Evolutionary conservation across 2,797 vertebrate genomes (phyloP).

Genomic region (Coilia nasus): DNA sequence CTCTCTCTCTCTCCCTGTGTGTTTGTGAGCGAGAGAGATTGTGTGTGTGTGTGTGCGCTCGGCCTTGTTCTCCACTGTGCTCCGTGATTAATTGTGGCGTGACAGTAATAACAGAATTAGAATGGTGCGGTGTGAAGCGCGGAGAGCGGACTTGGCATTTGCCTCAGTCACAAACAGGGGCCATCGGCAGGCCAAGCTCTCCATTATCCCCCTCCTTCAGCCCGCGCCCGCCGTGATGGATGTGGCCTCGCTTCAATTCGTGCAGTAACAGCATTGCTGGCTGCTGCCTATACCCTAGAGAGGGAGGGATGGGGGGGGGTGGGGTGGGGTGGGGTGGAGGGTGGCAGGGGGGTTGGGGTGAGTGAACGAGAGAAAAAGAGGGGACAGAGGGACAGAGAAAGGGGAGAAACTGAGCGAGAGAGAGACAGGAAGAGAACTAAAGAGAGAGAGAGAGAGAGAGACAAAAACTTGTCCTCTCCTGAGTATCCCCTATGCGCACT

Average conservation of each 20-base stretch:
- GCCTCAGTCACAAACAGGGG: conserved; percentile 43
- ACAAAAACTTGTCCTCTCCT: conserved; percentile 22
- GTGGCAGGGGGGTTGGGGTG: conserved; percentile 12
- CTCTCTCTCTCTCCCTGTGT: neutral
- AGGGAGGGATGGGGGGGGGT: neutral
- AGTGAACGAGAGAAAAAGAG: conserved; percentile 18
- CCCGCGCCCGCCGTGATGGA: conserved; percentile 41
- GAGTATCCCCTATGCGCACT: conserved; percentile 5
- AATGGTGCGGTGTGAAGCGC: conserved; percentile 62
- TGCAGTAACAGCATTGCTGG: conserved; percentile 46
- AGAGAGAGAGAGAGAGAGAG: neutral
- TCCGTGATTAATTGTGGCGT: conserved; percentile 46
- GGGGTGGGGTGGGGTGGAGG: neutral
- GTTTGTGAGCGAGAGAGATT: neutral
- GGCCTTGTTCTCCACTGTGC: conserved; percentile 26
- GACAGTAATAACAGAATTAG: conserved; percentile 81
- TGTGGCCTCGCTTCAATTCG: conserved; percentile 45
- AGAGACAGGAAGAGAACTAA: neutral
- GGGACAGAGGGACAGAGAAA: neutral
- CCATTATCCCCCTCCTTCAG: conserved; percentile 37
- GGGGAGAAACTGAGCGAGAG: neutral
- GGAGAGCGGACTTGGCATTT: conserved; percentile 44
- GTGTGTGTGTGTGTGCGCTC: neutral
- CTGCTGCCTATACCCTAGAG: conserved; percentile 16
- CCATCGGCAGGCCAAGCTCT: conserved; percentile 48